Base-by-base conservation (phyloP, 2,888 invertebrate species). In the Agonum fuliginosum region DNA sequence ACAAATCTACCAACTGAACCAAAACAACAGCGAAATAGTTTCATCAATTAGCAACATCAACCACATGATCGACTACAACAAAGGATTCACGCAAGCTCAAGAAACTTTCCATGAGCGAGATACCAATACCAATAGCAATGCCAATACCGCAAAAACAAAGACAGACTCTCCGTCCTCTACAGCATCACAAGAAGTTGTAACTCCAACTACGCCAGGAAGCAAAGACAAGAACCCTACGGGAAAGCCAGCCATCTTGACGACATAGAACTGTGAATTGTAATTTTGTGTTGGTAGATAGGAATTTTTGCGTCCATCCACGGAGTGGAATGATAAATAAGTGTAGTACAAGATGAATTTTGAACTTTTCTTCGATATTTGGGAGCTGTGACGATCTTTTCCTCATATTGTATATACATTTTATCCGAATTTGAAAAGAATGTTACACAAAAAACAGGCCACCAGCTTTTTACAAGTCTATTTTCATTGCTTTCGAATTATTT, bases 21-120 rank as follows among this genome's bases (percentile, higher is more conserved):
- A 46, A 22, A 78, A 73, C 41, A 73, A 58, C 34, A 78, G 72
- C 46, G 73, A 78, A 20, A 19, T 78, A 51, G 24, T 34, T 3
- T 34, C 51, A 12, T 30, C 75, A 20, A 75, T 75, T 14, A 48
- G 46, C n/a, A 48, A 30, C 14, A 20, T 75, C 22, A 67, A 46
- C 20, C 67, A 67, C 48, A 51, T 20, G 14, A n/a, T 67, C 8
- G 67, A 62, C 12, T 27, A 41, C 14, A 67, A 65, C 24, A 75
- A 46, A 51, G 20, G 20, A 1, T 75, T 30, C 30, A 67, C 67
- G 8, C 75, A 65, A 17, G 20, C 34, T 3, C 48, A 37, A 27
- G 74, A 71, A 1, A 27, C 14, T 5, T 12, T 51, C 3, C 71
- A 41, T n/a, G 73, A 75, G 0, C 75, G 48, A 19, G 48, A 48